Evolutionary conservation across 2,888 invertebrate genomes (phyloP).

Genomic region (Sicus ferrugineus): DNA sequence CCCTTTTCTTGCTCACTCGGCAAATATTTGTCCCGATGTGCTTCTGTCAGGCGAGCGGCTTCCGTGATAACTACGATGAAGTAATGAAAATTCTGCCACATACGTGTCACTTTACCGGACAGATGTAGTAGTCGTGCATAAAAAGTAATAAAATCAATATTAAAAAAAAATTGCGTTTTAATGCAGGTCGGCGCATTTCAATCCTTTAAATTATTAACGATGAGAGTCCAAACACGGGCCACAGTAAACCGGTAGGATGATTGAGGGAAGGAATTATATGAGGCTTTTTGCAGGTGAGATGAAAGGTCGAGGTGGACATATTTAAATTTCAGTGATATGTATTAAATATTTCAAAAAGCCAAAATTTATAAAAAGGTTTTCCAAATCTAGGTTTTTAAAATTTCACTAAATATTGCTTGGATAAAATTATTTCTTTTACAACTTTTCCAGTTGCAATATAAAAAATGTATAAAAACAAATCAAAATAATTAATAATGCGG

Average conservation of each 20-base stretch:
- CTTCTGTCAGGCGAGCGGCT: constrained; percentile 5
- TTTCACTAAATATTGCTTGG: no score
- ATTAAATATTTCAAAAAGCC: no score
- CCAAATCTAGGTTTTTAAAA: no score
- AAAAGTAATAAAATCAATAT: constrained; percentile 13
- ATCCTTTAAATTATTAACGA: constrained; percentile 17
- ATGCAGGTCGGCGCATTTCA: constrained; percentile 10
- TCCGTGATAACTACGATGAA: constrained; percentile 2
- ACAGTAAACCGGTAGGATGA: no score
- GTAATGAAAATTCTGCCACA: constrained; percentile 4
- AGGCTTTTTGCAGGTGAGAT: no score
- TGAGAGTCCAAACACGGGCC: constrained; percentile 17
- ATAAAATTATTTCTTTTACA: no score
- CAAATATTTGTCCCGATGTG: constrained; percentile 18
- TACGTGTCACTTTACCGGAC: background rate
- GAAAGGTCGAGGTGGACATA: no score
- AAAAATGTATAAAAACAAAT: no score
- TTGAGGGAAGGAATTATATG: no score
- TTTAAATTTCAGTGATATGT: no score
- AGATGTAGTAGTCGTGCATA: background rate
- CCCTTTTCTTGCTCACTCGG: background rate
- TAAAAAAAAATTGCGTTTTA: background rate
- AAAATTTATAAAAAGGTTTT: background rate
- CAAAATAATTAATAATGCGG: no score
- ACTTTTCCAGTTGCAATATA: no score